Conservation (phyloP, 2,113 vertebrate genomes). For the Petrocephalus microphthalmus region DNA sequence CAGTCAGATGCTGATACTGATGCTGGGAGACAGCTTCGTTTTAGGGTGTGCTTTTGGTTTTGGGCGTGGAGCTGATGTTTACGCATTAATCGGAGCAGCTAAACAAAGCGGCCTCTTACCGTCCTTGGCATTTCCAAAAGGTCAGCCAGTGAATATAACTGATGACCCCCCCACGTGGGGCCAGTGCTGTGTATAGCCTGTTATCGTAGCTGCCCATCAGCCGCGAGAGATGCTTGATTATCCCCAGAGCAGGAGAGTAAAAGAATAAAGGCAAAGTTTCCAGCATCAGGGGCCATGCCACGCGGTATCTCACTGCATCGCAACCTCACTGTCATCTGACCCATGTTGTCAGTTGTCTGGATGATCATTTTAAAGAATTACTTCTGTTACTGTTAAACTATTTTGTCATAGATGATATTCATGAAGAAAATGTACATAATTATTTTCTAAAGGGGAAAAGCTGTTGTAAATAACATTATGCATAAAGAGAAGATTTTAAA, state of each 20-base stretch:
- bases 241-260: neutral
- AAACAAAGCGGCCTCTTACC: neutral
- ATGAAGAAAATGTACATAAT: constrained; percentile 30
- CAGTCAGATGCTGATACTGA: neutral
- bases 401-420: constrained; percentile 32
- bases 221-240: neutral
- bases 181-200: neutral
- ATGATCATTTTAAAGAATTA: constrained; percentile 17
- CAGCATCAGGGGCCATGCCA: neutral
- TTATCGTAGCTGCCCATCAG: neutral
- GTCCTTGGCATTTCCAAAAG: neutral
- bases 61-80: neutral
- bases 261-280: neutral
- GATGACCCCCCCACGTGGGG: neutral
- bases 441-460: constrained; percentile 29
- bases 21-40: neutral
- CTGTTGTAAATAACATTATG: constrained; percentile 60
- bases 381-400: constrained; percentile 22
- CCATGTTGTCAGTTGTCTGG: neutral
- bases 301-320: neutral
- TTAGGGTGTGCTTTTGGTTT: neutral
- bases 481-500: constrained; percentile 34
- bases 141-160: neutral
- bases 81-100: neutral
- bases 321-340: neutral